Evolutionary conservation across 1,140 invertebrate genomes (phyloP), one percentile per base, ranked within the genome.

Genomic region (Delia radicum): DNA sequence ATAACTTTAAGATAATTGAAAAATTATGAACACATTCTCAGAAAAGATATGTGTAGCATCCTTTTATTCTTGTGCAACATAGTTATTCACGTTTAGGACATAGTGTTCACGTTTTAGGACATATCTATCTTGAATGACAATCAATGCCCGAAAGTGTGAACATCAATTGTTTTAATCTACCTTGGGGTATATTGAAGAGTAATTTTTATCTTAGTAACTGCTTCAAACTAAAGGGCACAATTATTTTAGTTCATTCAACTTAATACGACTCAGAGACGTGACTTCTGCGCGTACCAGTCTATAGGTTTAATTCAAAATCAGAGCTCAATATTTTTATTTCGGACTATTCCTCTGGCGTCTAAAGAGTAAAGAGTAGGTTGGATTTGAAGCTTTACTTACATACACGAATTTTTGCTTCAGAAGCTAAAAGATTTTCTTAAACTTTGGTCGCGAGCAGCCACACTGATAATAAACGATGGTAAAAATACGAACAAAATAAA

Each of bases 1-100:
- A 67, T 67, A 67, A 67, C 27, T 67, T 67, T 29, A 67, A 27
- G 65, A 69, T 67, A 69, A 69, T 69, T 69, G 65, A 69, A 69
- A 69, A 69, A 69, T 69, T 69, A 69, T 69, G 65, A 69, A 69
- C n/a, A 31, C 65, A 69, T 69, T 69, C 29, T 21, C 29, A 69
- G 65, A 37, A 69, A 33, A n/a, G n/a, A 42, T 15, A 42, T 42
- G 6, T 42, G 37, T 15, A 42, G 12, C 37, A 13, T 15, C 12
- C n/a, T 15, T 42, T 42, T 42, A 42, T 15, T n/a, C n/a, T n/a
- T 33, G 37, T 10, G 3, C 37, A 42, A 5, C 37, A 15, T 15
- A 15, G 37, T 42, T 15, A 42, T 42, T 42, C 0, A 42, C 1
- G 37, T 33, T 33, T 10, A 33, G 31, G 31, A n/a, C 8, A 37